Evolutionary conservation across 1,140 invertebrate genomes (phyloP).

Genomic region (Episyrphus balteatus): DNA sequence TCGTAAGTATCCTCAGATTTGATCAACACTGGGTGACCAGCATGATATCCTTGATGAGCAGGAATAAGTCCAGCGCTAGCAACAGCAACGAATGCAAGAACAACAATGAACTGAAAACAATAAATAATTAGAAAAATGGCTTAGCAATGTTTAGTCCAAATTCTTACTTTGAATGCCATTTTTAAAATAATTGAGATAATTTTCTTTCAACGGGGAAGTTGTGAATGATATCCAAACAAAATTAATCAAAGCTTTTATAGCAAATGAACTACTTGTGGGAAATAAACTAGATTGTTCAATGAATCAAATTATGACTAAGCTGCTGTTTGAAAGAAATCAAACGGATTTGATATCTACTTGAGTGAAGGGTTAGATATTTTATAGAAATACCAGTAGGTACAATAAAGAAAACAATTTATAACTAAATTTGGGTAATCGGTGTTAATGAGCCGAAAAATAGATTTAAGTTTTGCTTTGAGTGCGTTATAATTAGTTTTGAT

Average conservation of each 20-base stretch:
- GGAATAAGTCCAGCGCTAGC: constrained; percentile 26
- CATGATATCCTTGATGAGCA: constrained; percentile 15
- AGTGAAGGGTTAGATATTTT: too few species aligned
- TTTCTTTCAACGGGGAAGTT: constrained; percentile 20
- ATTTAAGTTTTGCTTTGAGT: too few species aligned
- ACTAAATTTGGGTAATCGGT: too few species aligned
- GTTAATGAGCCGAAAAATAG: too few species aligned
- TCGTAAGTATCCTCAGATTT: constrained; percentile 16
- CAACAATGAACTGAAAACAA: constrained; percentile 21
- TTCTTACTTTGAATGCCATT: constrained; percentile 32
- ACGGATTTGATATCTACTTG: too few species aligned
- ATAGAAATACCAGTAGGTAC: too few species aligned
- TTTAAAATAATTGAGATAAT: constrained; percentile 15
- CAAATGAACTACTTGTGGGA: constrained; percentile 1
- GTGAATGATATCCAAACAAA: constrained; percentile 24
- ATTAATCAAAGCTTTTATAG: constrained; percentile 17
- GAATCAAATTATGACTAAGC: too few species aligned
- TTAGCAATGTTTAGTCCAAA: neutral
- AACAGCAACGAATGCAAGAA: constrained; percentile 24
- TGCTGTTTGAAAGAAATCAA: too few species aligned
- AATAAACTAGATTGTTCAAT: neutral
- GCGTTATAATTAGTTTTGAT: too few species aligned
- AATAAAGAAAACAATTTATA: too few species aligned
- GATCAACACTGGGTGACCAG: constrained; percentile 18
- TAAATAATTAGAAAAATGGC: constrained; percentile 1